phyloP scores from a whole-genome alignment of 2,888 invertebrate genomes.

The Papilio demoleus region DNA sequence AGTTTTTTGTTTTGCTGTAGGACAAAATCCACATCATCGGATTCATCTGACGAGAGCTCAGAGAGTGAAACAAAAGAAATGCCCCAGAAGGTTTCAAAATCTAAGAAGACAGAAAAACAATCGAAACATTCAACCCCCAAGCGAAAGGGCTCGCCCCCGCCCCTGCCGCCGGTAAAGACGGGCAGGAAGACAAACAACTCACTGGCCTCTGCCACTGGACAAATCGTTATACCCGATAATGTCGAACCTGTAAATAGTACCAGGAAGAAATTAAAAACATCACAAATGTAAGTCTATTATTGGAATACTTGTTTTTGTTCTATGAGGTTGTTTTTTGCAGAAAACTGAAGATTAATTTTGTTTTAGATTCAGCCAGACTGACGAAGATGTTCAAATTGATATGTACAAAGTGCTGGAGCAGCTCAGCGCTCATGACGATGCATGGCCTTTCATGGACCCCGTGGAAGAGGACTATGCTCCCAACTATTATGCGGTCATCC shows the following conservation, averaged over 20 bases:
- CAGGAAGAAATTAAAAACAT: constrained; percentile 85
- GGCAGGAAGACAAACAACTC: constrained; percentile 95
- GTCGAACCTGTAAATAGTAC: constrained; percentile 75
- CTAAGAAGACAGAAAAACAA: constrained; percentile 67
- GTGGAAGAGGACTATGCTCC: constrained; percentile 97
- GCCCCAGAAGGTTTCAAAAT: constrained; percentile 68
- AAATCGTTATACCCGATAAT: constrained; percentile 88
- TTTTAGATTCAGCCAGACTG: constrained; percentile 89
- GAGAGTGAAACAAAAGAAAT: constrained; percentile 66
- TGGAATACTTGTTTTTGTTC: not conserved
- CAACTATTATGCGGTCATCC: constrained; percentile 89
- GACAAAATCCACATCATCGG: constrained; percentile 67
- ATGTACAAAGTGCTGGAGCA: constrained; percentile 96
- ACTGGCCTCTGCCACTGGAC: constrained; percentile 91
- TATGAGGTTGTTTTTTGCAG: not conserved
- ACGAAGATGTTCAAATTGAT: constrained; percentile 93
- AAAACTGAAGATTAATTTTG: constrained; percentile 40
- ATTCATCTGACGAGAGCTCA: constrained; percentile 61
- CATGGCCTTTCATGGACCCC: constrained; percentile 97
- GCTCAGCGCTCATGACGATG: constrained; percentile 94
- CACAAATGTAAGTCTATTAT: constrained; percentile 85
- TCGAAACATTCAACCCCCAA: constrained; percentile 70
- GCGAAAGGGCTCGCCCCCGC: constrained; percentile 72
- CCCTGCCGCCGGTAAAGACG: constrained; percentile 71
- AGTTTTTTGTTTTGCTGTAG: constrained; percentile 51